A percentile compares a stretch with the other conserved stretches of the same genome.
These are phyloP conservation scores for Panurus biarmicus DNA, from an alignment of 2,113 vertebrate genomes.

Conservation along the genomic window DNA sequence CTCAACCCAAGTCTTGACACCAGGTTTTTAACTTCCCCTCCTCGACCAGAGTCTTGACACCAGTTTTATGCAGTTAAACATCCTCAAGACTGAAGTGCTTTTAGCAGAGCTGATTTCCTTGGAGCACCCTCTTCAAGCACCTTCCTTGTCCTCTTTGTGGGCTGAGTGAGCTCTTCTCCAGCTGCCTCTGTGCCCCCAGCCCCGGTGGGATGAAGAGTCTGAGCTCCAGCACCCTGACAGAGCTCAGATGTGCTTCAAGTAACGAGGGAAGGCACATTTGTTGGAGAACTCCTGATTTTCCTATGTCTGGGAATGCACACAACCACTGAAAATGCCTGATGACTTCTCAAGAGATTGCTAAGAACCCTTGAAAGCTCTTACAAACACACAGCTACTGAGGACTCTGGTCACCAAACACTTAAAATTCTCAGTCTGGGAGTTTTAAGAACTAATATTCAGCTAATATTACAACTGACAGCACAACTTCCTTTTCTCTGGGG, in stretches of 20 bases:
- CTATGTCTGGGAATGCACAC: not conserved
- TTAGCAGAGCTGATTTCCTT: not conserved
- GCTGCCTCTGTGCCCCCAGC: not conserved
- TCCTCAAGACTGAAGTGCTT: not conserved
- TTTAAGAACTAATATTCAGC: not conserved
- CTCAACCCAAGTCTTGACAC: not conserved
- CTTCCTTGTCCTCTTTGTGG: not conserved
- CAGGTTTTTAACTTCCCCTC: not conserved
- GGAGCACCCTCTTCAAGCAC: not conserved
- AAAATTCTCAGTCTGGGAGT: not conserved
- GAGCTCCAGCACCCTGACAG: not conserved
- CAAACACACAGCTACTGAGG: not conserved
- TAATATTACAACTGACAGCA: not conserved
- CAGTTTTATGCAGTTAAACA: not conserved
- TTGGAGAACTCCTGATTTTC: not conserved
- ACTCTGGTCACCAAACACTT: not conserved
- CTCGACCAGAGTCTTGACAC: not conserved
- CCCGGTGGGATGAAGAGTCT: not conserved
- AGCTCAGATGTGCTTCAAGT: not conserved
- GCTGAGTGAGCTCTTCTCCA: not conserved
- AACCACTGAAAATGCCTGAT: not conserved
- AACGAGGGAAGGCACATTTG: fast-evolving
- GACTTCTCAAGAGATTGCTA: not conserved
- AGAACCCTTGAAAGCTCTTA: not conserved
- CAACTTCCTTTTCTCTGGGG: not conserved